phyloP scores from a whole-genome alignment of 2,888 invertebrate genomes.

The Pachycephus smyrnensis region DNA sequence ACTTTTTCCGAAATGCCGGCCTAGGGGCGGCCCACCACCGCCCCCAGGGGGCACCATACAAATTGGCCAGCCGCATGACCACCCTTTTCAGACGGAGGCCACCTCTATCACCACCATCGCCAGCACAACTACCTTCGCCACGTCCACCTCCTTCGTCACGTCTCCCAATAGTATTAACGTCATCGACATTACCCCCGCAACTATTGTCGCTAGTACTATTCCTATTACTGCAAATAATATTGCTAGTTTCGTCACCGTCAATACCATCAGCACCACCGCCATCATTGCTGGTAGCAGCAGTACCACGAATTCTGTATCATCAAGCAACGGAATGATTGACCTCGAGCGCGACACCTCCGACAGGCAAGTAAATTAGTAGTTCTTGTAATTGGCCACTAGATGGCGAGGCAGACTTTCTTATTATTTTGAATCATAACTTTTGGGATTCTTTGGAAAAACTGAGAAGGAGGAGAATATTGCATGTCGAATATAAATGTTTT shows the following conservation, averaged over 20 bases:
- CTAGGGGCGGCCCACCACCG: constrained; percentile 63
- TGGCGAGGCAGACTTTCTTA: not conserved
- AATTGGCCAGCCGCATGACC: constrained; percentile 60
- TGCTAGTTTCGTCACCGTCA: not conserved
- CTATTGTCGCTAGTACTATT: constrained; percentile 26
- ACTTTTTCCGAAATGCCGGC: constrained; percentile 67
- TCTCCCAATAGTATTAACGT: constrained; percentile 25
- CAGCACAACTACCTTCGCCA: constrained; percentile 28
- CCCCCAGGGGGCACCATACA: constrained; percentile 56
- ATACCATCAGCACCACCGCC: constrained; percentile 17
- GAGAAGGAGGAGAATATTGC: too few relatives aligned
- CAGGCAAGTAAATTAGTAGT: constrained; percentile 51
- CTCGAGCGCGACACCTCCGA: constrained; percentile 64
- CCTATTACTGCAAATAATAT: not conserved
- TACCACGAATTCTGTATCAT: constrained; percentile 30
- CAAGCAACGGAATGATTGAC: constrained; percentile 61
- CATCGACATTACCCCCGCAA: constrained; percentile 30
- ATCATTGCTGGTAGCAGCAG: constrained; percentile 26
- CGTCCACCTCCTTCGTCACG: constrained; percentile 18
- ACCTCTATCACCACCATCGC: constrained; percentile 34
- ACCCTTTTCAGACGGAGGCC: constrained; percentile 35
- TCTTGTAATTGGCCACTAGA: not conserved
- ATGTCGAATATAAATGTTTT: too few relatives aligned
- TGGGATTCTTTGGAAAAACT: too few relatives aligned
- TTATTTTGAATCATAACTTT: not conserved